Conservation (phyloP, 2,113 vertebrate species). For the Oncorhynchus masou region DNA sequence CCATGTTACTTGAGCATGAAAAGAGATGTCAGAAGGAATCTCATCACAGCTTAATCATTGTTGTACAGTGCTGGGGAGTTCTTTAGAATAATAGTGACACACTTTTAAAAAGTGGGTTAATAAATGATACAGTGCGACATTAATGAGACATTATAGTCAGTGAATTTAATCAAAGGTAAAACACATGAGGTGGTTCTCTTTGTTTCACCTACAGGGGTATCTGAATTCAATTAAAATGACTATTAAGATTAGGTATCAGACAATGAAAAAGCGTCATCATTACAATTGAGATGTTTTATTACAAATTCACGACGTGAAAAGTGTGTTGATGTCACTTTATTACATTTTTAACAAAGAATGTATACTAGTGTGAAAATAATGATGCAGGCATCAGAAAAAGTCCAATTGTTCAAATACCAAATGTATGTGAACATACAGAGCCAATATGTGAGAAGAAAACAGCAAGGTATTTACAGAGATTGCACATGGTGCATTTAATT, state of each 20-base stretch:
- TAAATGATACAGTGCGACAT: too few relatives aligned
- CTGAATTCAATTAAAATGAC: too few relatives aligned
- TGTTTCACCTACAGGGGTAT: too few relatives aligned
- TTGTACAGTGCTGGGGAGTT: slow-evolving; percentile 31
- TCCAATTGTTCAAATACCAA: background rate
- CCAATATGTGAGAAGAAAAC: slow-evolving; percentile 9
- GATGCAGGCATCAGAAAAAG: background rate
- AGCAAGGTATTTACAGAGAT: background rate
- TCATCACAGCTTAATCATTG: slow-evolving; percentile 52
- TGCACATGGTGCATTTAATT: slow-evolving; percentile 3
- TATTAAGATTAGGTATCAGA: too few relatives aligned
- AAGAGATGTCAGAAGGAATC: slow-evolving; percentile 64
- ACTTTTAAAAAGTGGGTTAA: too few relatives aligned
- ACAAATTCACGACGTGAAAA: background rate
- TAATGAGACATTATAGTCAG: too few relatives aligned
- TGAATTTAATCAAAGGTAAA: background rate
- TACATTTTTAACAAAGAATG: slow-evolving; percentile 38
- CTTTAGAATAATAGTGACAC: slow-evolving; percentile 15
- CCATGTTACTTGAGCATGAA: slow-evolving; percentile 59
- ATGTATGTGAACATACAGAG: background rate
- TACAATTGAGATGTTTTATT: background rate
- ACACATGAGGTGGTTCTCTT: background rate
- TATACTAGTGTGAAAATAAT: slow-evolving; percentile 17
- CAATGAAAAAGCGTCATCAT: background rate
- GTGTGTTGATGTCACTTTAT: slow-evolving; percentile 56